These are phyloP conservation scores for Notospermus geniculatus DNA, from an alignment of 1,140 invertebrate species.

Conservation along the genomic window DNA sequence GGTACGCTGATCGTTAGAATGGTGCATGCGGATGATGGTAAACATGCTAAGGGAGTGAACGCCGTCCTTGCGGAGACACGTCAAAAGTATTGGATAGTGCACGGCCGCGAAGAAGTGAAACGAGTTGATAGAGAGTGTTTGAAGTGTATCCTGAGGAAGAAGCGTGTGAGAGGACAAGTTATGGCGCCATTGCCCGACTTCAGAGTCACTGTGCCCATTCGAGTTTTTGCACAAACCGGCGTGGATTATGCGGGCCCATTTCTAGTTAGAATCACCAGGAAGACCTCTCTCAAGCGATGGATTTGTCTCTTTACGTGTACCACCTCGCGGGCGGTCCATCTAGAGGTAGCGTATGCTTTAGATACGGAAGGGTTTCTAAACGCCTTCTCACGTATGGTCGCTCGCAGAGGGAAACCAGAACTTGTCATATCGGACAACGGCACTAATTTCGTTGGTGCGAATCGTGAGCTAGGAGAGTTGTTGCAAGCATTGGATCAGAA, in stretches of 20 bases:
- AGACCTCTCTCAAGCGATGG: constrained; percentile 12
- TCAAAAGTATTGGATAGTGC: constrained; percentile 6
- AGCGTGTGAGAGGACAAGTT: too few species aligned
- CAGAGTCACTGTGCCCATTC: not conserved
- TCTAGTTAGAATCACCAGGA: constrained; percentile 9
- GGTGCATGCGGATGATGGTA: too few species aligned
- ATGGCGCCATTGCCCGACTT: not conserved
- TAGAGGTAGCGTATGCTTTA: constrained; percentile 12
- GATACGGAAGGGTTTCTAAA: constrained; percentile 16
- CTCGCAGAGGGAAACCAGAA: constrained; percentile 9
- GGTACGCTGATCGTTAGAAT: too few species aligned
- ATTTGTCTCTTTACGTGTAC: constrained; percentile 22
- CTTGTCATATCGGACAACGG: constrained; percentile 17
- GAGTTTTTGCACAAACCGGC: not conserved
- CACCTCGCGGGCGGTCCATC: constrained; percentile 16
- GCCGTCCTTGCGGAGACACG: not conserved
- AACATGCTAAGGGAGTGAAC: not conserved
- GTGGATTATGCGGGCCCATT: constrained; percentile 20
- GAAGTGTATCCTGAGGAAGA: not conserved
- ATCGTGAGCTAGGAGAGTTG: constrained; percentile 1
- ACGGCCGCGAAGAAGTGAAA: constrained; percentile 1
- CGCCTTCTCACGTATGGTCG: constrained; percentile 4
- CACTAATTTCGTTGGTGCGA: constrained; percentile 19
- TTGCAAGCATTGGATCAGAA: not conserved
- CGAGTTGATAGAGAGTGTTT: not conserved